These are phyloP conservation scores for Leptogaster cylindrica DNA, from an alignment of 2,888 invertebrate genomes.

Conservation along the genomic window DNA sequence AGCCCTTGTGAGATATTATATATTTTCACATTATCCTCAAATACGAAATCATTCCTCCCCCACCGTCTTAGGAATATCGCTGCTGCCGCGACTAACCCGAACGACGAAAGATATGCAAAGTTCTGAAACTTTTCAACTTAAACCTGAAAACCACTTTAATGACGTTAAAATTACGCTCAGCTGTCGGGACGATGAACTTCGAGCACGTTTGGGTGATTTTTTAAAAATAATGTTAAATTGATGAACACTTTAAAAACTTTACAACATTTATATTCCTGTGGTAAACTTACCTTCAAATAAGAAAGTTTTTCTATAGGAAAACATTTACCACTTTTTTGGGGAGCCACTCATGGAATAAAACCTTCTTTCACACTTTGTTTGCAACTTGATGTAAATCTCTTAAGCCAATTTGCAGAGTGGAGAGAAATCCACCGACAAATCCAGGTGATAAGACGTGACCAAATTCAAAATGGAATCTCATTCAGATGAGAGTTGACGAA, in stretches of 20 bases:
- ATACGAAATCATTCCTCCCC: no score
- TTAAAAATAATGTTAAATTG: slow-evolving; percentile 32
- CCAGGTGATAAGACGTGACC: slow-evolving; percentile 41
- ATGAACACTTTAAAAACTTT: slow-evolving; percentile 28
- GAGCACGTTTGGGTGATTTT: slow-evolving; percentile 23
- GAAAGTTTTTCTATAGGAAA: slow-evolving; percentile 28
- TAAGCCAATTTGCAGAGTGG: slow-evolving; percentile 39
- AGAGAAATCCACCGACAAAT: slow-evolving; percentile 38
- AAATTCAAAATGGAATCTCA: slow-evolving; percentile 39
- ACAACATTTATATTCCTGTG: slow-evolving; percentile 28
- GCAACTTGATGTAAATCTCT: slow-evolving; percentile 40
- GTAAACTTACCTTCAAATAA: slow-evolving; percentile 3
- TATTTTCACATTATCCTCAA: no score
- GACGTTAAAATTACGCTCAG: slow-evolving; percentile 26
- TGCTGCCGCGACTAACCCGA: no score
- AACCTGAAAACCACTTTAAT: slow-evolving; percentile 17
- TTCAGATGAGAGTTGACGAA: slow-evolving; percentile 34
- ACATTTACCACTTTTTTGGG: slow-evolving; percentile 36
- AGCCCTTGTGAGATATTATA: no score
- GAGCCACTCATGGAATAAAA: slow-evolving; percentile 31
- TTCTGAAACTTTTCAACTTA: no score
- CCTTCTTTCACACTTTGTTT: slow-evolving; percentile 39
- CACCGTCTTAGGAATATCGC: no score
- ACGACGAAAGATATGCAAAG: no score
- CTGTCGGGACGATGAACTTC: slow-evolving; percentile 19